Evolutionary conservation across 2,797 vertebrate genomes (phyloP).

Genomic region (Hypotaenidia okinawae): DNA sequence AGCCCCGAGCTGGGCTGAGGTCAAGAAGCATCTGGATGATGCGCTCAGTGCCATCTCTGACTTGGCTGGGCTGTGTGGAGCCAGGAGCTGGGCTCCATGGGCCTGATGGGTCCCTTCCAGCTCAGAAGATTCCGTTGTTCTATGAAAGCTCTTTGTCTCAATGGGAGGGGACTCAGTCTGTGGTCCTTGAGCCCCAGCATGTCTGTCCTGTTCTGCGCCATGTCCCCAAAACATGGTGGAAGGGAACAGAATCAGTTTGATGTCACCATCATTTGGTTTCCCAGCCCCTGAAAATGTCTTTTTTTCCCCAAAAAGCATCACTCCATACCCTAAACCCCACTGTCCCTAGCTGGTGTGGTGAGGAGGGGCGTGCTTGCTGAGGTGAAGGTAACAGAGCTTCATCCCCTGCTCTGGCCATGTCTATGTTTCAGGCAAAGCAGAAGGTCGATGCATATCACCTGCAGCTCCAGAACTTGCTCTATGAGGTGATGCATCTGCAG

Average conservation of each 20-base stretch:
- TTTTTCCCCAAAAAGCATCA: fast-evolving
- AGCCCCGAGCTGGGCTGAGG: no score
- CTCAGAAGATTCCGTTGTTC: no score
- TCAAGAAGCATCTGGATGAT: no score
- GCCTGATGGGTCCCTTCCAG: no score
- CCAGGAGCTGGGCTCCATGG: no score
- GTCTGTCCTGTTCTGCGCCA: not conserved
- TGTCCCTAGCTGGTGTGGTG: fast-evolving
- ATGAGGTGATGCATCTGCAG: constrained; percentile 99
- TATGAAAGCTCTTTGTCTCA: not conserved
- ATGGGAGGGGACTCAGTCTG: fast-evolving
- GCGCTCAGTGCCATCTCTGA: no score
- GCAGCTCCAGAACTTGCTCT: constrained; percentile 95
- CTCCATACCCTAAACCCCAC: fast-evolving
- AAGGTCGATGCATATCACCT: constrained; percentile 95
- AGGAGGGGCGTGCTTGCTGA: fast-evolving
- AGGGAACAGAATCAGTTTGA: not conserved
- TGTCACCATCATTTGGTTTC: fast-evolving
- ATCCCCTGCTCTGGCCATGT: not conserved
- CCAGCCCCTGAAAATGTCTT: not conserved
- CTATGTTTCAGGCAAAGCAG: constrained; percentile 88
- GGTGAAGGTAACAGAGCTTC: not conserved
- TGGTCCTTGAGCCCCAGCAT: not conserved
- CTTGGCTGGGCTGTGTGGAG: no score
- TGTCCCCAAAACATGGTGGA: not conserved